These are phyloP conservation scores for Mus musculus DNA, from an alignment of 2,113 vertebrate species.

Conservation along the genomic window GRCm39 chr14:26102501-26103000, in stretches of 20 bases:
- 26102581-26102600: background rate
- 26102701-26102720: no score
- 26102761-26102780: no score
- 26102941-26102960: slow-evolving; percentile 98
- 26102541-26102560: background rate
- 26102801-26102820: background rate
- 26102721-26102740: no score
- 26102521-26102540: background rate
- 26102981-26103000: slow-evolving; percentile 91
- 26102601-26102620: background rate
- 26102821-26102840: background rate
- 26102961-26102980: slow-evolving; percentile 99
- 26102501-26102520: no score
- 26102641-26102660: background rate
- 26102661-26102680: background rate
- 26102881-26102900: slow-evolving; percentile 81
- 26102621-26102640: background rate
- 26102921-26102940: slow-evolving; percentile 98
- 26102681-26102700: background rate
- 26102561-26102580: no score
- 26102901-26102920: slow-evolving; percentile 97
- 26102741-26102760: no score
- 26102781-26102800: no score
- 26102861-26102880: background rate
- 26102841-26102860: background rate